A percentile compares a stretch with the other conserved stretches of the same genome.
Evolutionary conservation across 2,888 invertebrate genomes (phyloP).

Genomic region (Troides oblongomaculatus): DNA sequence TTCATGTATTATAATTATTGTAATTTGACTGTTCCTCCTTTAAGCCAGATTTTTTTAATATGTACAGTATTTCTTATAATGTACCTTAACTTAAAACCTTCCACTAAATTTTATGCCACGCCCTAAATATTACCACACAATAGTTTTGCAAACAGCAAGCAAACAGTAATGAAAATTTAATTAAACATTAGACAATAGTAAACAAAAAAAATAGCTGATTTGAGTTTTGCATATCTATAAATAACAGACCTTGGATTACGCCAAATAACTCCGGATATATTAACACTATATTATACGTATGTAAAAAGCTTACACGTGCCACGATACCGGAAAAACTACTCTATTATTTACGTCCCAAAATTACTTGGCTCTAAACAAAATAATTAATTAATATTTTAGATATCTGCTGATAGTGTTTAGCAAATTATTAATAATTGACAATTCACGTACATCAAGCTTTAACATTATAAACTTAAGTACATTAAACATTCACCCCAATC

Average conservation of each 20-base stretch:
- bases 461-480: too few species aligned
- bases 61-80: too few species aligned
- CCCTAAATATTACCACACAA: too few species aligned
- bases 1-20: neutral
- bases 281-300: neutral
- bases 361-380: constrained; percentile 17
- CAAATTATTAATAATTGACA: too few species aligned
- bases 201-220: neutral
- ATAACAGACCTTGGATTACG: constrained; percentile 25
- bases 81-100: too few species aligned
- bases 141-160: neutral
- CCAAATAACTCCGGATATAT: constrained; percentile 20
- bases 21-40: too few species aligned
- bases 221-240: constrained; percentile 12
- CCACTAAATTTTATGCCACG: too few species aligned
- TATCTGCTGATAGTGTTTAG: neutral
- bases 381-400: neutral
- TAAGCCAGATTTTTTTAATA: too few species aligned
- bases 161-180: neutral
- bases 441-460: too few species aligned
- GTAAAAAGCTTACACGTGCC: constrained; percentile 21
- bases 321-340: constrained; percentile 26
- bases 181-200: constrained; percentile 10
- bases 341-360: constrained; percentile 7
- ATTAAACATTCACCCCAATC: too few species aligned